Conservation (phyloP, 2,888 invertebrate genomes). For the Polylopha cassiicola region DNA sequence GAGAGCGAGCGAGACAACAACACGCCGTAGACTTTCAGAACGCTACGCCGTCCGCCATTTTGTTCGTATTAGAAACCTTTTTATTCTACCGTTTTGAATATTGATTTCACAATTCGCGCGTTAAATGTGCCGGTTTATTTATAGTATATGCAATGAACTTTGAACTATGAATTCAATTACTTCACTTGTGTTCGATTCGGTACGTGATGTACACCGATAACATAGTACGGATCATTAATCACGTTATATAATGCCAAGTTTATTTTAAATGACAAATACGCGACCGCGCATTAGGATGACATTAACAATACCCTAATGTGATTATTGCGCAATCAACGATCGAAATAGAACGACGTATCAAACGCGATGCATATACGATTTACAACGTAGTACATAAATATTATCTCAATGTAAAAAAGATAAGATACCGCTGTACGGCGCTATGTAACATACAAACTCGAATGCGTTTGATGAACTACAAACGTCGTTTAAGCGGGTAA, state of each 20-base stretch:
- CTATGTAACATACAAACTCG: too few species aligned
- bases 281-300: slow-evolving; percentile 1
- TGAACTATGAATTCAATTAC: slow-evolving; percentile 6
- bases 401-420: slow-evolving; percentile 37
- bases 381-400: slow-evolving; percentile 33
- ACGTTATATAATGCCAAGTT: too few species aligned
- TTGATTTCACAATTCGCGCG: slow-evolving; percentile 1
- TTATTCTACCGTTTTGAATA: slow-evolving; percentile 29
- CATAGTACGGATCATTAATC: slow-evolving; percentile 17
- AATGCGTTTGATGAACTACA: too few species aligned
- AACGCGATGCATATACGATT: slow-evolving; percentile 7
- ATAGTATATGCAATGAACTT: background rate
- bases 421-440: slow-evolving; percentile 39
- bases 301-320: background rate
- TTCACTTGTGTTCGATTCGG: background rate
- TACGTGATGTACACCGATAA: slow-evolving; percentile 11
- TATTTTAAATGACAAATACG: too few species aligned
- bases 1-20: slow-evolving; percentile 45
- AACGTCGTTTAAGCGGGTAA: too few species aligned
- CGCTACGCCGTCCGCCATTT: slow-evolving; percentile 72
- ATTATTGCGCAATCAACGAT: background rate
- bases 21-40: slow-evolving; percentile 72
- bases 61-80: slow-evolving; percentile 53
- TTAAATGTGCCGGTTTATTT: slow-evolving; percentile 1
- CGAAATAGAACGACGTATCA: too few species aligned